Evolutionary conservation across 2,113 vertebrate species (phyloP), one percentile per base, ranked within the genome.

Genomic region (Mus musculus): DNA sequence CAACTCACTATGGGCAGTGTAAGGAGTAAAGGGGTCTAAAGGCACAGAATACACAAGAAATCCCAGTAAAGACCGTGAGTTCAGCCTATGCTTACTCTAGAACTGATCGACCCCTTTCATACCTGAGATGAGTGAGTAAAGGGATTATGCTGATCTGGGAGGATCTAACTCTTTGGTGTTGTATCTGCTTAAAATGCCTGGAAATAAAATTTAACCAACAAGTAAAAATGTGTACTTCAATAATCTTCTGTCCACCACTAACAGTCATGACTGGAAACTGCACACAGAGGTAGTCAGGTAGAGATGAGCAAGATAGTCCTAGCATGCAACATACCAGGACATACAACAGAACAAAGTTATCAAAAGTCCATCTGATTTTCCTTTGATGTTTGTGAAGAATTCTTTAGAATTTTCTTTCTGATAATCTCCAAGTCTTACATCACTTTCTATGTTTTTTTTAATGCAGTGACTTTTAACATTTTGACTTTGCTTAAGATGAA

Each of bases 401-500:
- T 26, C 30, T 87, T n/a, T 33, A 67, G 75, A 91, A 94, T 19
- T 17, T 73, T 80, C 30, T 52, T 96, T 93, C 72, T 19, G 69
- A 73, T 69, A 52, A 42, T n/a, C 5, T 20, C 9, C 19, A 1
- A 3, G 0, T 54, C 30, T 59, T 73, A 9, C 56, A 56, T 76
- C 1, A 33, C 22, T 26, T 59, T 63, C 69, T 14, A 14, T 42
- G 22, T 8, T 33, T 88, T 42, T 95, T 61, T 95, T 61, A 78
- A 30, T 52, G 49, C 67, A 92, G 49, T 26, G 77, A 72, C 36
- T 78, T 92, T 85, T 46, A 87, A 76, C 80, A 46, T 76, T 67
- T 89, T 76, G 75, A 90, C 26, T 89, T 94, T 71, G 30, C 84
- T 87, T 52, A 84, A 95, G 78, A 71, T 86, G 69, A 93, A 89